Percentiles rank a stretch among this genome's conserved stretches.
Conservation (phyloP, 2,113 vertebrate species). For the Alligator mississippiensis region DNA sequence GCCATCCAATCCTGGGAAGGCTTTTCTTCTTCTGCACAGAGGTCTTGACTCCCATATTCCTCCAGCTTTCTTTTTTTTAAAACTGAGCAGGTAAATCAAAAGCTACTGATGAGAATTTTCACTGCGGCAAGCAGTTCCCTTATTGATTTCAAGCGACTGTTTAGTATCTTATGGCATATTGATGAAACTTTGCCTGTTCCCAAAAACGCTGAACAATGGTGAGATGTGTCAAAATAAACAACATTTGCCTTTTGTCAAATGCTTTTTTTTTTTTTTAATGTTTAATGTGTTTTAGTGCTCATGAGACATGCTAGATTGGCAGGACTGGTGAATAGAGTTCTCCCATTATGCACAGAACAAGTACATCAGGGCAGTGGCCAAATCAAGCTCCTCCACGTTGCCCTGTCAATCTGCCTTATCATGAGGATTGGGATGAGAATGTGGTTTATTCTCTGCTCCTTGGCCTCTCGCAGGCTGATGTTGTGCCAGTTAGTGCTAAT, state of each 20-base stretch:
- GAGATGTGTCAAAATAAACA: conserved; percentile 18
- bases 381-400: not conserved
- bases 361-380: not conserved
- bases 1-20: not conserved
- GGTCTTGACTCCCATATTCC: not conserved
- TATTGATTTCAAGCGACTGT: not conserved
- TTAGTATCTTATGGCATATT: not conserved
- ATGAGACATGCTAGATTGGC: not conserved
- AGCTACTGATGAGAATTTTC: not conserved
- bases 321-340: not conserved
- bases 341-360: not conserved
- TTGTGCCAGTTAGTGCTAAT: too few relatives aligned
- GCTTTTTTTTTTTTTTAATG: not conserved
- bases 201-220: not conserved
- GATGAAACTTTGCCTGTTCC: conserved; percentile 9
- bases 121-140: not conserved
- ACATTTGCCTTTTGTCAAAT: not conserved
- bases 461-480: not conserved
- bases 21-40: conserved; percentile 10
- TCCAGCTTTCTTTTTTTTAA: not conserved
- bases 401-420: not conserved
- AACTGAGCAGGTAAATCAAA: not conserved
- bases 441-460: not conserved
- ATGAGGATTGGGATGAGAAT: accelerated
- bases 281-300: not conserved